These are phyloP conservation scores for Cantharis rufa DNA, from an alignment of 2,888 invertebrate genomes.

Conservation along the genomic window DNA sequence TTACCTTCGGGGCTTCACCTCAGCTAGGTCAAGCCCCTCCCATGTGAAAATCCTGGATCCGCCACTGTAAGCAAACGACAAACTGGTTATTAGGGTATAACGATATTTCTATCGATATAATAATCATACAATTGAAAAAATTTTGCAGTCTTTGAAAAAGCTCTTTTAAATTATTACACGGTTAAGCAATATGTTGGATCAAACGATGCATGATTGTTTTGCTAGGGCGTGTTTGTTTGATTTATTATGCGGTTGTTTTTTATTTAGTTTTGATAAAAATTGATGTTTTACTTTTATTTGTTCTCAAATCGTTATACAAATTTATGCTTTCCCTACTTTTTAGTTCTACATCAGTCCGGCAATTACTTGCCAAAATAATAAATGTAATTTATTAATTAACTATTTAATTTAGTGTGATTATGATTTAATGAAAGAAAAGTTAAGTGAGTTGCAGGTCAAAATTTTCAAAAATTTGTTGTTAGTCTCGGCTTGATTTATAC, in stretches of 20 bases:
- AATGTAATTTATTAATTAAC: too few relatives aligned
- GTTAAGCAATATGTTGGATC: background rate
- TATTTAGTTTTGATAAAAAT: background rate
- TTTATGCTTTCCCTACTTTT: background rate
- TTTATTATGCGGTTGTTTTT: background rate
- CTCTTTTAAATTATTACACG: background rate
- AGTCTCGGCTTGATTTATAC: too few relatives aligned
- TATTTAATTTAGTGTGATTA: too few relatives aligned
- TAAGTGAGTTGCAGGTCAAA: too few relatives aligned
- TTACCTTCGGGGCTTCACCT: too few relatives aligned
- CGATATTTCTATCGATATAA: background rate
- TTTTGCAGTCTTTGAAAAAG: background rate
- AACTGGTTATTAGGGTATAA: background rate
- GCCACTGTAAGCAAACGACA: too few relatives aligned
- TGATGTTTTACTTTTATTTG: background rate
- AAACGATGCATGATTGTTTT: background rate
- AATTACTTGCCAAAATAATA: too few relatives aligned
- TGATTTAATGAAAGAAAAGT: too few relatives aligned
- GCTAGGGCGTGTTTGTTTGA: background rate
- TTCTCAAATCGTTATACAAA: background rate
- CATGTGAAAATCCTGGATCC: too few relatives aligned
- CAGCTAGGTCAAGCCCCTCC: too few relatives aligned
- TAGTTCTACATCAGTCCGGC: too few relatives aligned
- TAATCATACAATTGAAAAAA: background rate
- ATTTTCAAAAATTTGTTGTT: too few relatives aligned